Evolutionary conservation across 2,113 vertebrate species (phyloP), one percentile per base, ranked within the genome.

Genomic region (Siniperca chuatsi): DNA sequence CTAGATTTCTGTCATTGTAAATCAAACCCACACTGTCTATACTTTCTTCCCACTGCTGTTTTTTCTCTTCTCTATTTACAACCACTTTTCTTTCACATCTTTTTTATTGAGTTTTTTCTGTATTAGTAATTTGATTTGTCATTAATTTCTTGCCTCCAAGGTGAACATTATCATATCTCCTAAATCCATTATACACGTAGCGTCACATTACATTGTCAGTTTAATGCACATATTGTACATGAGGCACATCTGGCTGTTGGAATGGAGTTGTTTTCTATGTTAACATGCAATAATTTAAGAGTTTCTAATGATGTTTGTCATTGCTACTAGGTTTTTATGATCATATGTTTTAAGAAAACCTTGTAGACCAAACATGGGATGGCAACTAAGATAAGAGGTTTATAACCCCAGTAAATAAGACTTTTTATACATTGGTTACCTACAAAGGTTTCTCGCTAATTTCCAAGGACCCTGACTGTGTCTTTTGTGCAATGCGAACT

Each of bases 391-490:
- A 55, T 13, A 37, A 11, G 2, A 69, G 33, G 20, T 62, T 44
- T n/a, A 65, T 21, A 48, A 62, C 44, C 11, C 8, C 29, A 73
- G 40, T n/a, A 71, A 81, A 85, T 61, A 35, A 85, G 25, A 1
- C 4, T 68, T 65, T 68, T 68, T 42, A 69, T 48, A 8, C 3
- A 55, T 4, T 61, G 25, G 78, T 77, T 86, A 40, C 55, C 64
- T 37, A 35, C n/a, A 71, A 62, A 61, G 42, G 66, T 84, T 69
- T 65, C 23, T 48, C 10, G 4, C 46, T 86, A 25, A 5, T 86
- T 76, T 85, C 55, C 3, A 16, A 44, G 42, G 75, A 78, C 50
- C 54, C 67, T 72, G 6, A 69, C 44, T 78, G 69, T 86, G n/a
- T 73, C 37, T 78, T 75, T 76, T 71, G n/a, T 77, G 55, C 37